A percentile compares a stretch with the other conserved stretches of the same genome.
Evolutionary conservation across 2,113 vertebrate genomes (phyloP).

Genomic region (Anthoscopus minutus): DNA sequence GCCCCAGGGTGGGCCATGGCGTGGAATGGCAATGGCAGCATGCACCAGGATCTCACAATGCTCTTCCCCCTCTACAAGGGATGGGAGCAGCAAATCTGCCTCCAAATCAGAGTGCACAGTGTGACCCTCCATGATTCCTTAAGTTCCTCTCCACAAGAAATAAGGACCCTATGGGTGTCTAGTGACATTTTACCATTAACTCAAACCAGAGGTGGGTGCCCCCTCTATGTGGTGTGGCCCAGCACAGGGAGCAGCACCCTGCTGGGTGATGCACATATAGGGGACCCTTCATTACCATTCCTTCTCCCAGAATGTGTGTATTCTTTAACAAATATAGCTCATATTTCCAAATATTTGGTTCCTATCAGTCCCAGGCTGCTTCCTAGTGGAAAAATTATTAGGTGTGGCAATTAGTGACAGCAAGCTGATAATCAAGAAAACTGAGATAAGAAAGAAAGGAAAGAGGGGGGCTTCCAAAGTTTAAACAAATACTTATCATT

Average conservation of each 20-base stretch:
- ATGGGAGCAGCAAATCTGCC: background rate
- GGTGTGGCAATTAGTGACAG: background rate
- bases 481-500: constrained; percentile 25
- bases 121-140: background rate
- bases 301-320: background rate
- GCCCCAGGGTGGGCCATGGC: rapidly evolving
- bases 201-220: background rate
- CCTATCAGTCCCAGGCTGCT: background rate
- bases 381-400: constrained; percentile 8
- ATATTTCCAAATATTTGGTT: constrained; percentile 28
- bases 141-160: background rate
- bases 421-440: background rate
- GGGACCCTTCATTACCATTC: background rate
- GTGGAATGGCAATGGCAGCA: background rate
- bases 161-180: background rate
- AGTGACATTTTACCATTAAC: background rate
- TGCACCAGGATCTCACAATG: rapidly evolving
- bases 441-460: background rate
- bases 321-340: background rate
- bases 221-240: rapidly evolving
- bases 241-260: background rate
- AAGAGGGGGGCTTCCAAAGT: background rate
- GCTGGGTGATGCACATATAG: background rate
- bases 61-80: background rate
- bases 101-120: rapidly evolving